These are phyloP conservation scores for Lacanobia wlatinum DNA, from an alignment of 2,888 invertebrate genomes.

Conservation along the genomic window DNA sequence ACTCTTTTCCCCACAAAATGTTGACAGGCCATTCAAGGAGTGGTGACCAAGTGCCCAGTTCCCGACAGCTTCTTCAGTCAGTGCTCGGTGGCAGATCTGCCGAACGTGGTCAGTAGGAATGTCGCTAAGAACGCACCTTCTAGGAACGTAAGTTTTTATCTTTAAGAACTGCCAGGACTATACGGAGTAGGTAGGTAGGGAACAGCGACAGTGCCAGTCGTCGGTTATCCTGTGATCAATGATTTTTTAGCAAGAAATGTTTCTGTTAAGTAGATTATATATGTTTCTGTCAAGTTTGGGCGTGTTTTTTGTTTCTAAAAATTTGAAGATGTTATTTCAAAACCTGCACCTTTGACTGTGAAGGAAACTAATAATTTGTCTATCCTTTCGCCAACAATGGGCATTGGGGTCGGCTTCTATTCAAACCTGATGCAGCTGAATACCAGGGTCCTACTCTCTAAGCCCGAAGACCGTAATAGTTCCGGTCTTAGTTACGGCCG, in stretches of 20 bases:
- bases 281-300: not conserved
- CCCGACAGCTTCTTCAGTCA: constrained; percentile 78
- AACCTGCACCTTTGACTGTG: too few species aligned
- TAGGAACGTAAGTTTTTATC: constrained; percentile 76
- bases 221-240: constrained; percentile 5
- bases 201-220: constrained; percentile 9
- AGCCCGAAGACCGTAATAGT: too few species aligned
- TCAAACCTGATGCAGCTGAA: too few species aligned
- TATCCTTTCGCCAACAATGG: too few species aligned
- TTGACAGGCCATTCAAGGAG: constrained; percentile 84
- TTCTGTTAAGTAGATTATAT: not conserved
- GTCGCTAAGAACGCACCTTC: constrained; percentile 87
- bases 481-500: too few species aligned
- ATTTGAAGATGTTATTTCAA: not conserved
- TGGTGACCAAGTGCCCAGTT: constrained; percentile 78
- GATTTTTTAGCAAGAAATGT: not conserved
- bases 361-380: too few species aligned
- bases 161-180: constrained; percentile 27
- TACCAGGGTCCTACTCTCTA: too few species aligned
- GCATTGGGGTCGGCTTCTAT: too few species aligned
- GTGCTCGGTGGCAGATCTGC: constrained; percentile 83
- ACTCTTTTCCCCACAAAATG: not conserved
- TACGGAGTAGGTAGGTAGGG: constrained; percentile 52
- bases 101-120: constrained; percentile 83
- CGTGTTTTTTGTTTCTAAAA: not conserved